These are phyloP conservation scores for Neotragus moschatus DNA, from an alignment of 2,113 vertebrate species.

Conservation along the genomic window DNA sequence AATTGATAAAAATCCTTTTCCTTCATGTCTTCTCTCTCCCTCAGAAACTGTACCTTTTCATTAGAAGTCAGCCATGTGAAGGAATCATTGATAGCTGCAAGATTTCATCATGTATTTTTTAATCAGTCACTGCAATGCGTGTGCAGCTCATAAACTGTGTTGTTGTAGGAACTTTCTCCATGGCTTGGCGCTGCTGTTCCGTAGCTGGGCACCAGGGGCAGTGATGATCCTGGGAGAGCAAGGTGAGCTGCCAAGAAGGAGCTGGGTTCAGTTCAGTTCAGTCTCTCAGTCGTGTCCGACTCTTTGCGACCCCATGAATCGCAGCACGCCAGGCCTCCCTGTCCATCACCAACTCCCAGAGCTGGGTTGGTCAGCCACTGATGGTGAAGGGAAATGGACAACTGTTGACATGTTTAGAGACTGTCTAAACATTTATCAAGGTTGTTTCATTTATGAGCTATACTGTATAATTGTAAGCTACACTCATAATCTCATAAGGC, in stretches of 20 bases:
- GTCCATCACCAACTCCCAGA: too few relatives aligned
- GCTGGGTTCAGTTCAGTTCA: too few relatives aligned
- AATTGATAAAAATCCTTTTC: slow-evolving; percentile 37
- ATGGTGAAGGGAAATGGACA: neutral
- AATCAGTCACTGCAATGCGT: slow-evolving; percentile 49
- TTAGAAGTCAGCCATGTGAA: slow-evolving; percentile 67
- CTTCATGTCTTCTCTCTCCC: slow-evolving; percentile 52
- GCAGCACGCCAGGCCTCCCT: too few relatives aligned
- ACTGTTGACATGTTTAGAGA: neutral
- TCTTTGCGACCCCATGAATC: too few relatives aligned
- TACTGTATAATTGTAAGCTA: neutral
- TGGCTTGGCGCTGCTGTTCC: neutral
- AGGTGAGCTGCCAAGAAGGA: neutral
- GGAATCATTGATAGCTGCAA: slow-evolving; percentile 64
- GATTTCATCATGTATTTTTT: slow-evolving; percentile 66
- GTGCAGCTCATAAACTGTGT: neutral
- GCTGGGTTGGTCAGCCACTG: neutral
- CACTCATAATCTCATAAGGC: neutral
- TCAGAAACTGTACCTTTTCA: slow-evolving; percentile 62
- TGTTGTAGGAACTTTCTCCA: neutral
- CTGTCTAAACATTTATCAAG: neutral
- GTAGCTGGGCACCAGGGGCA: neutral
- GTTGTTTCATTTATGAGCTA: neutral
- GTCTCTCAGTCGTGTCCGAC: too few relatives aligned
- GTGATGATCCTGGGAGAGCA: neutral